These are phyloP conservation scores for Sphinx pinastri DNA, from an alignment of 2,888 invertebrate species.

Conservation along the genomic window DNA sequence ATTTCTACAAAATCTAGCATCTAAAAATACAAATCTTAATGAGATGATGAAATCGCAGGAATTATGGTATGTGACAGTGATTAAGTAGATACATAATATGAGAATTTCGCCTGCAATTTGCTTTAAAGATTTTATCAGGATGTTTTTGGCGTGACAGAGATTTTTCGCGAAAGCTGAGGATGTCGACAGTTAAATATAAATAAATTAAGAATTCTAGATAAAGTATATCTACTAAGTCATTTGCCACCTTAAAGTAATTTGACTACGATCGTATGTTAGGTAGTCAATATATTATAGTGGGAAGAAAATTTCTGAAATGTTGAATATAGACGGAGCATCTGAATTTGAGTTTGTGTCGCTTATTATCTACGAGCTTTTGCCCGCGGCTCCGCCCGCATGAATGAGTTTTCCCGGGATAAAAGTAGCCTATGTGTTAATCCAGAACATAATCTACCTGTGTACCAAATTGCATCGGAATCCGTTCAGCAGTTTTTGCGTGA, in stretches of 20 bases:
- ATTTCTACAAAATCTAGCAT: not conserved
- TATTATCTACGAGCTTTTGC: too few relatives aligned
- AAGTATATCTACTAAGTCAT: not conserved
- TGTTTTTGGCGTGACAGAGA: not conserved
- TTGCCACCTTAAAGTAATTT: not conserved
- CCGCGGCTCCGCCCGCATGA: too few relatives aligned
- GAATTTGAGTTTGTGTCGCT: too few relatives aligned
- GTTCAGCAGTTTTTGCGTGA: too few relatives aligned
- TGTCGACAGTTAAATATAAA: not conserved
- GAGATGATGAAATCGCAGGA: constrained; percentile 17
- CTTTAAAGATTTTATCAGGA: constrained; percentile 17
- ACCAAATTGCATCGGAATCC: too few relatives aligned
- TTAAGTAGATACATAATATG: constrained; percentile 16
- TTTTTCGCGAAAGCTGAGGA: not conserved
- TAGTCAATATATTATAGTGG: too few relatives aligned
- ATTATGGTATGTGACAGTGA: constrained; percentile 16
- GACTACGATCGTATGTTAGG: too few relatives aligned
- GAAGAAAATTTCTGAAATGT: too few relatives aligned
- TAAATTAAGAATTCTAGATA: not conserved
- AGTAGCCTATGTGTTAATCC: too few relatives aligned
- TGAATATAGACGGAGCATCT: too few relatives aligned
- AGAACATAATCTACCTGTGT: too few relatives aligned
- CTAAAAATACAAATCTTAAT: constrained; percentile 3
- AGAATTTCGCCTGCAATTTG: constrained; percentile 22
- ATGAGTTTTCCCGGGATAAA: too few relatives aligned